A percentile compares a stretch with the other conserved stretches of the same genome.
phyloP scores from a whole-genome alignment of 2,888 invertebrate genomes.

The Cantharis lateralis region DNA sequence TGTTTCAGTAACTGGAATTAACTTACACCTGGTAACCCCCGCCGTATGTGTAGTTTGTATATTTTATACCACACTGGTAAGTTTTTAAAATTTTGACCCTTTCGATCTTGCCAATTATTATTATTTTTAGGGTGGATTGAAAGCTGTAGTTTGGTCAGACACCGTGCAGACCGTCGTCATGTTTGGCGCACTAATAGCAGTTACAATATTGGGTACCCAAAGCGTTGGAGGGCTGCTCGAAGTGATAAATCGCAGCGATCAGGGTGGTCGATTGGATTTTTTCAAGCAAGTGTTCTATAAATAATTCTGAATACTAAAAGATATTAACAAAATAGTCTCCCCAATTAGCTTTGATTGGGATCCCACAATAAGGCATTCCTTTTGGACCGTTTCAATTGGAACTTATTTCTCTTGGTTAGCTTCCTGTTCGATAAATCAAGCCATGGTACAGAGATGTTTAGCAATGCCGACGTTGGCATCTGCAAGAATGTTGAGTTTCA shows the following conservation, averaged over 20 bases:
- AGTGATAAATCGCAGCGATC: conserved; percentile 64
- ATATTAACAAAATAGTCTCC: background rate
- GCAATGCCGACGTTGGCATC: conserved; percentile 73
- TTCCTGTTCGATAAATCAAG: conserved; percentile 82
- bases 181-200: conserved; percentile 71
- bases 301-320: background rate
- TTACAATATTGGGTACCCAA: conserved; percentile 68
- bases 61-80: conserved; percentile 87
- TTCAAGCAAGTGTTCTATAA: conserved; percentile 64
- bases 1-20: conserved; percentile 78
- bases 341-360: conserved; percentile 69
- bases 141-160: conserved; percentile 83
- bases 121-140: conserved; percentile 69
- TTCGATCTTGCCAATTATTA: background rate
- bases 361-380: conserved; percentile 78
- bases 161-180: conserved; percentile 75
- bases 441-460: conserved; percentile 84
- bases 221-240: conserved; percentile 67
- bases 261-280: conserved; percentile 70
- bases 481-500: conserved; percentile 68
- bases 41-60: conserved; percentile 87
- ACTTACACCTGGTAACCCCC: conserved; percentile 77
- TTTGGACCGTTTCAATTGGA: conserved; percentile 79
- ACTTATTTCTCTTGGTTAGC: conserved; percentile 82
- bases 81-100: no score